Percentiles rank a stretch among this genome's conserved stretches.
Conservation (phyloP, 2,113 vertebrate species). For the Elephantulus edwardii region DNA sequence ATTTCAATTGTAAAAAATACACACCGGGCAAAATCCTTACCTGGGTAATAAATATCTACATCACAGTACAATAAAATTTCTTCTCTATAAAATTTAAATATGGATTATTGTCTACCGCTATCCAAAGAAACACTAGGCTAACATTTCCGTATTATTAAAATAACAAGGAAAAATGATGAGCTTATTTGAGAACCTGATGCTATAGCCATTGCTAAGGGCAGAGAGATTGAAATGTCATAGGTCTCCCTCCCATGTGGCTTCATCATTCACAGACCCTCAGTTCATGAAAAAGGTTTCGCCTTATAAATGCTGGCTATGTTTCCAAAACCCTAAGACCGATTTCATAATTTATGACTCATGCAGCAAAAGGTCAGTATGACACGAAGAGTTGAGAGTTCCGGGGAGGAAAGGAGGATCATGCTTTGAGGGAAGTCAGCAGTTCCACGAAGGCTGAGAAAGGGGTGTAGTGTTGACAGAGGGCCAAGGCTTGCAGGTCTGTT, state of each 20-base stretch:
- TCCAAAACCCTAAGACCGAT: conserved; percentile 82
- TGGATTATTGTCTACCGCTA: conserved; percentile 82
- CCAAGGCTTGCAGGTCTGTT: conserved; percentile 51
- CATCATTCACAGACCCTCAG: conserved; percentile 76
- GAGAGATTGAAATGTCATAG: conserved; percentile 65
- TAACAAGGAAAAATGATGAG: conserved; percentile 83
- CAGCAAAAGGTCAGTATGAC: conserved; percentile 85
- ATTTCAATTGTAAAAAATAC: conserved; percentile 85
- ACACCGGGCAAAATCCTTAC: conserved; percentile 80
- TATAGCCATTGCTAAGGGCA: conserved; percentile 70
- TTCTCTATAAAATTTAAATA: conserved; percentile 88
- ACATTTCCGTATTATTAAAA: conserved; percentile 85
- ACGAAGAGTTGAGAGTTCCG: conserved; percentile 83
- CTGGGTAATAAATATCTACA: conserved; percentile 88
- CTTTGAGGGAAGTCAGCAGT: conserved; percentile 78
- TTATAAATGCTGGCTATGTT: conserved; percentile 84
- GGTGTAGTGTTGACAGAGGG: background rate
- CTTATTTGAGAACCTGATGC: conserved; percentile 79
- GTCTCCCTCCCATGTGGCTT: conserved; percentile 70
- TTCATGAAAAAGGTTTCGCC: conserved; percentile 87
- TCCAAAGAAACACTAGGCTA: conserved; percentile 84
- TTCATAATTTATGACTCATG: conserved; percentile 86
- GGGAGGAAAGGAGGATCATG: conserved; percentile 82
- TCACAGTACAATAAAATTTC: conserved; percentile 86
- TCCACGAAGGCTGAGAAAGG: conserved; percentile 68